Base-by-base conservation (phyloP, 2,888 invertebrate species). In the Tipula helvola region DNA sequence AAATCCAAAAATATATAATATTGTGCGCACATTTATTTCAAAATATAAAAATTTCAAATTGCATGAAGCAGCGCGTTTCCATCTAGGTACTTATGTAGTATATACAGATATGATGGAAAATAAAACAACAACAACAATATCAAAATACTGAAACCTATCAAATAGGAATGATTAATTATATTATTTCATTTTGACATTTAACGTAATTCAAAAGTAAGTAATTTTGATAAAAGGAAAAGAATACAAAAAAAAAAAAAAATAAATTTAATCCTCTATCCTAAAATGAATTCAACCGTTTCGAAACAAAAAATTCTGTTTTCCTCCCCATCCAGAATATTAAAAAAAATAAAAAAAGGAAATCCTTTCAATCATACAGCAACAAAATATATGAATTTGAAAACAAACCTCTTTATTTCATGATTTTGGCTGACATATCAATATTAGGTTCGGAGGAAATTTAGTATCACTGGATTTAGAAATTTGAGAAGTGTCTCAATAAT, bases 101-200 rank as follows among this genome's bases (percentile, higher is more conserved):
- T 28, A 18, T 2, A 71, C 18, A 71, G 71, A 71, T 71, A 18
- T 28, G 71, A 71, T 71, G 71, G 71, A 28, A 71, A 71, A 28
- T 71, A 52, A 28, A 28, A 57, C 52, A 57, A 16, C 18, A 71
- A 71, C 28, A 71, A 71, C 28, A 52, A 52, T 16, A 52, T 12
- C 52, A 71, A 28, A 71, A 71, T 71, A 71, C 71, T 71, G 71
- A 71, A 52, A 71, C 71, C 71, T 71, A 71, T 71, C 71, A 71
- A 71, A 71, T 71, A 7, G 71, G 71, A 71, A 71, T 71, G 71
- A 71, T 71, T 71, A 71, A 71, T 71, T 71, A 71, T 28, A 28
- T 71, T 71, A 71, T 71, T 71, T 71, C 71, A 71, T 71, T 71
- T 71, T 71, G 71, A 71, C 71, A 71, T 71, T 71, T 71, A 71